A percentile compares a stretch with the other conserved stretches of the same genome.
phyloP scores from a whole-genome alignment of 1,140 invertebrate genomes.

The Nephila pilipes region DNA sequence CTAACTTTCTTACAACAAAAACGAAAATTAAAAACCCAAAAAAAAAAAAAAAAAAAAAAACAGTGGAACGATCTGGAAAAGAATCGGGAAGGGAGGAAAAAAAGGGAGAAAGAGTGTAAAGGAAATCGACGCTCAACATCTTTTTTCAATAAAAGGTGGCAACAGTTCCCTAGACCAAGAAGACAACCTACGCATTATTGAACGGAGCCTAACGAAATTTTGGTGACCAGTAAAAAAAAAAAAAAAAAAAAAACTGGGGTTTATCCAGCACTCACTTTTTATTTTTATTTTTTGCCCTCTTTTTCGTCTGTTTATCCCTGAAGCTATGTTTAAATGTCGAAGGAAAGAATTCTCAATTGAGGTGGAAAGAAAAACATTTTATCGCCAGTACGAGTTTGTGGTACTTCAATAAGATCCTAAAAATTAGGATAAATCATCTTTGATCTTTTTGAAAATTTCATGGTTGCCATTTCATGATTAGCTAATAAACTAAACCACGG shows the following conservation, averaged over 20 bases:
- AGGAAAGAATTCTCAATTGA: neutral
- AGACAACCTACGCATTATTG: conserved; percentile 18
- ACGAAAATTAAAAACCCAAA: neutral
- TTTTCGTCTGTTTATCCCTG: neutral
- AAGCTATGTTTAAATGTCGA: neutral
- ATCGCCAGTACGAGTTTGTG: no score
- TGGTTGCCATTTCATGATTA: no score
- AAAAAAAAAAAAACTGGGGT: neutral
- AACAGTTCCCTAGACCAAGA: neutral
- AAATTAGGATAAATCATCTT: no score
- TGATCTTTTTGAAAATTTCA: no score
- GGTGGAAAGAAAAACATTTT: no score
- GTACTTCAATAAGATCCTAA: no score
- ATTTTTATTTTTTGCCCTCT: neutral
- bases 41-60: neutral
- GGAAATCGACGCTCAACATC: conserved; percentile 56
- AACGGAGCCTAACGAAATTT: conserved; percentile 56
- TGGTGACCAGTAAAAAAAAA: conserved; percentile 54
- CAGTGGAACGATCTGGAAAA: neutral
- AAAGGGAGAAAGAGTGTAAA: neutral
- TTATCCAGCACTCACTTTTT: conserved; percentile 3
- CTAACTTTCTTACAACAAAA: neutral
- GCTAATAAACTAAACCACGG: no score
- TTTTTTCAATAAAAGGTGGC: conserved; percentile 33
- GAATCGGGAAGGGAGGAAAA: neutral